Conservation (phyloP, 2,113 vertebrate genomes). For the Mus musculus region DNA sequence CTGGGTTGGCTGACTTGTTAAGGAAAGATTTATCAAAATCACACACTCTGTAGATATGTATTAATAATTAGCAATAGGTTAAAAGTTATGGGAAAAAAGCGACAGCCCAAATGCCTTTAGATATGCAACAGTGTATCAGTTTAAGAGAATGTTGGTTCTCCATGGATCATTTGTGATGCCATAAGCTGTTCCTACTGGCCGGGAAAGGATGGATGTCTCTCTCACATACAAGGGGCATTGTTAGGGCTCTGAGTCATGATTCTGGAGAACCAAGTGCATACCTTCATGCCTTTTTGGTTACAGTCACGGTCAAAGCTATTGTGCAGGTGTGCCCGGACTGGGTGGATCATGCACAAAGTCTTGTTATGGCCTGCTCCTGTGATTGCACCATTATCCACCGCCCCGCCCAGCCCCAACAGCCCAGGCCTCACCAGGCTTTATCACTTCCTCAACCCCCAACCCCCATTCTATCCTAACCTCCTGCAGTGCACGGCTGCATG, state of each 20-base stretch:
- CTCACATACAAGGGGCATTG: conserved; percentile 72
- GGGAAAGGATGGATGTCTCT: conserved; percentile 64
- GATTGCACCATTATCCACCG: not conserved
- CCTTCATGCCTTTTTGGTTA: conserved; percentile 67
- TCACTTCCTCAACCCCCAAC: not conserved
- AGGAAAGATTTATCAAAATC: conserved; percentile 76
- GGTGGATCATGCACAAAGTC: conserved; percentile 67
- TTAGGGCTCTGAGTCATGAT: conserved; percentile 80
- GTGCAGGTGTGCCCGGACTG: conserved; percentile 68
- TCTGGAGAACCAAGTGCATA: conserved; percentile 37
- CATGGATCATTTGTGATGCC: conserved; percentile 48
- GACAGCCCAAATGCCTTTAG: conserved; percentile 61
- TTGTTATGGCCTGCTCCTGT: conserved; percentile 45
- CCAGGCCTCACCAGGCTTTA: not conserved
- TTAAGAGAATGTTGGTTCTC: conserved; percentile 44
- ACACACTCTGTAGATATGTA: conserved; percentile 41
- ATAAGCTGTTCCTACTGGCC: conserved; percentile 67
- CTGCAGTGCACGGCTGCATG: too few relatives aligned
- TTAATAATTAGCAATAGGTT: conserved; percentile 73
- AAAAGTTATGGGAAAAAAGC: conserved; percentile 69
- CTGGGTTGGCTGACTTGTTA: conserved; percentile 22
- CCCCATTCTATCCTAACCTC: not conserved
- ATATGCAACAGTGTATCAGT: conserved; percentile 63
- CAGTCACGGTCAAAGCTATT: conserved; percentile 64
- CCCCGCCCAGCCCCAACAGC: not conserved